phyloP scores from a whole-genome alignment of 2,113 vertebrate genomes.

The Mormyrus lacerda region DNA sequence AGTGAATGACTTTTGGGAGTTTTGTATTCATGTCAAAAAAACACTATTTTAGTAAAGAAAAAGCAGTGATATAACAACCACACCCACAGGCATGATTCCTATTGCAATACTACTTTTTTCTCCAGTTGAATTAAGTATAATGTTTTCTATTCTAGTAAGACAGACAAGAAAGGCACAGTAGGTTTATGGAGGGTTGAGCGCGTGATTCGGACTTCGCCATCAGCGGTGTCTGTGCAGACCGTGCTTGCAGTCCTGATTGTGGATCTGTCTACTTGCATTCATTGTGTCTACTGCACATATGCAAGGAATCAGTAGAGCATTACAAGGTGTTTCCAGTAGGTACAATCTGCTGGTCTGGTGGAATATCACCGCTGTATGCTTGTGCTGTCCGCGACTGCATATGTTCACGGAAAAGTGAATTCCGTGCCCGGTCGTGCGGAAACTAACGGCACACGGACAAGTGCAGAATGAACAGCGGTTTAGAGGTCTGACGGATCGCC shows the following conservation, averaged over 20 bases:
- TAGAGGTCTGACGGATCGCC: not conserved
- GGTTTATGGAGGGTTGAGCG: not conserved
- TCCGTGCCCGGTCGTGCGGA: not conserved
- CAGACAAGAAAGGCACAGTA: not conserved
- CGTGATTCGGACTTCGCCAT: not conserved
- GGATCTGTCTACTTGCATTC: not conserved
- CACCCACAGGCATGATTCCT: not conserved
- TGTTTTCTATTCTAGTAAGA: not conserved
- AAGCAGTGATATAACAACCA: not conserved
- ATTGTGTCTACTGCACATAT: not conserved
- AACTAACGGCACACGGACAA: not conserved
- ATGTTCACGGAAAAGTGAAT: not conserved
- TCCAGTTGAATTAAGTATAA: not conserved
- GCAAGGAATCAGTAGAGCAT: not conserved
- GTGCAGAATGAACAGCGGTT: not conserved
- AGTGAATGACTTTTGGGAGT: not conserved
- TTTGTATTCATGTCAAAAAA: not conserved
- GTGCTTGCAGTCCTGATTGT: not conserved
- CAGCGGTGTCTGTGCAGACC: too few relatives aligned
- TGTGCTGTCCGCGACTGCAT: not conserved
- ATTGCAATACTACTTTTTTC: not conserved
- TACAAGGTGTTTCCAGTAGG: not conserved
- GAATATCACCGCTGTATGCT: not conserved
- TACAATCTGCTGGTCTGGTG: not conserved
- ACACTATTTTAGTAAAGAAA: not conserved